A percentile compares a stretch with the other conserved stretches of the same genome.
These are phyloP conservation scores for Pasiphila rectangulata DNA, from an alignment of 2,888 invertebrate genomes.

Conservation along the genomic window DNA sequence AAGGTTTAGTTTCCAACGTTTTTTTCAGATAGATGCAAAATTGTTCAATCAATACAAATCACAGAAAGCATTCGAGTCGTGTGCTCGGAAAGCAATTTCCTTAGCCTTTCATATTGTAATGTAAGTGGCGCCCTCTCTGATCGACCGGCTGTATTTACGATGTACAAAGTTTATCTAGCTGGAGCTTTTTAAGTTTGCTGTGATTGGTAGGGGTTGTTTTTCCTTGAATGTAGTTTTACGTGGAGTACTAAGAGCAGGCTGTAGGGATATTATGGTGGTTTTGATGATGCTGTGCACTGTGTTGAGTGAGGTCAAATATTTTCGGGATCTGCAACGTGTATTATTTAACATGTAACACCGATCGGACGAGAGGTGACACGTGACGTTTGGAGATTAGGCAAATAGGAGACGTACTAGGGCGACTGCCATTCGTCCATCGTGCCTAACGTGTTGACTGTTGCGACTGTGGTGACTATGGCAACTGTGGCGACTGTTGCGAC, in stretches of 20 bases:
- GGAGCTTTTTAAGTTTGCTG: constrained; percentile 11
- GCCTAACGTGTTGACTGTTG: no score
- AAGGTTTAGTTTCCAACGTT: constrained; percentile 38
- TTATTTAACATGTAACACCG: neutral
- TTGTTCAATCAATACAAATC: constrained; percentile 64
- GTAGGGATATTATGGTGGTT: no score
- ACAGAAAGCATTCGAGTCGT: constrained; percentile 64
- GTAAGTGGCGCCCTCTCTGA: constrained; percentile 62
- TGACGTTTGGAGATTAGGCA: no score
- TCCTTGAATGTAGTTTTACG: neutral
- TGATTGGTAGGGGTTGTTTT: neutral
- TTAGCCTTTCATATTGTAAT: constrained; percentile 75
- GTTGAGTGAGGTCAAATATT: no score
- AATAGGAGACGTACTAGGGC: no score
- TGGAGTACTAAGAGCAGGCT: neutral
- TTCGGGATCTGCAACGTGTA: no score
- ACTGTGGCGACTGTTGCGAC: no score
- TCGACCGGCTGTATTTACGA: constrained; percentile 46
- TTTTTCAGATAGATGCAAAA: constrained; percentile 36
- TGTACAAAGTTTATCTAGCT: constrained; percentile 18
- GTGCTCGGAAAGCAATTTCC: constrained; percentile 78
- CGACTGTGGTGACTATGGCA: no score
- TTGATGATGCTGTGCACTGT: no score
- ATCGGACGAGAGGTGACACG: no score
- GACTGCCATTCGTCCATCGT: no score